Evolutionary conservation across 1,140 invertebrate genomes (phyloP), one percentile per base, ranked within the genome.

Genomic region (Brachionus sp.): DNA sequence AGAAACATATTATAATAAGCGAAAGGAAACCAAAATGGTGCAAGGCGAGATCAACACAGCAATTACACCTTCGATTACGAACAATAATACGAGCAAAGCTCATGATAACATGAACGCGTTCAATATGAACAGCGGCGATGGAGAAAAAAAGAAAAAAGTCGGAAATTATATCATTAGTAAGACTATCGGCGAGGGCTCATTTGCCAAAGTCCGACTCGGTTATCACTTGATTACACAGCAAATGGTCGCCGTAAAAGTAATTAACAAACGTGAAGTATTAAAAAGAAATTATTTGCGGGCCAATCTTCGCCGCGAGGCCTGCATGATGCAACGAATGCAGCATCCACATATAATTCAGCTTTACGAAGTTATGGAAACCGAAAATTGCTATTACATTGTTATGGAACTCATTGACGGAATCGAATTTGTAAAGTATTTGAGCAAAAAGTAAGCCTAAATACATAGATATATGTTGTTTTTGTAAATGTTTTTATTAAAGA

Each of bases 311-410:
- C 84, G 87, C 12, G 87, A 88, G 62, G 87, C 87, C 5, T 82
- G 85, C 25, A 83, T 88, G 80, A 68, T 87, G 64, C 87, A 84
- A 68, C 16, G 85, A 53, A 84, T 88, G 7, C 77, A 86, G 9
- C 88, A 89, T 75, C 87, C 86, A 1, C 86, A 88, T 84, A 86
- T 89, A 84, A 84, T 87, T 16, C 78, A 85, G n/a, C 84, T 89
- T 68, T 87, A 86, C 66, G 87, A 89, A 83, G 86, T 88, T 44
- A 86, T 89, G 86, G 87, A 88, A 77, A 89, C 88, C 9, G 85
- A 86, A 64, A 88, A 86, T 83, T 85, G 85, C 29, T 88, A 87
- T 83, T 89, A 88, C 64, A 85, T 89, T 39, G 87, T 89, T 16
- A 84, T 87, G 77, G 87, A 89, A 53, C 84, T 86, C 16, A 87